Evolutionary conservation across 1,140 invertebrate genomes (phyloP).

Genomic region (Laupala kohalensis): DNA sequence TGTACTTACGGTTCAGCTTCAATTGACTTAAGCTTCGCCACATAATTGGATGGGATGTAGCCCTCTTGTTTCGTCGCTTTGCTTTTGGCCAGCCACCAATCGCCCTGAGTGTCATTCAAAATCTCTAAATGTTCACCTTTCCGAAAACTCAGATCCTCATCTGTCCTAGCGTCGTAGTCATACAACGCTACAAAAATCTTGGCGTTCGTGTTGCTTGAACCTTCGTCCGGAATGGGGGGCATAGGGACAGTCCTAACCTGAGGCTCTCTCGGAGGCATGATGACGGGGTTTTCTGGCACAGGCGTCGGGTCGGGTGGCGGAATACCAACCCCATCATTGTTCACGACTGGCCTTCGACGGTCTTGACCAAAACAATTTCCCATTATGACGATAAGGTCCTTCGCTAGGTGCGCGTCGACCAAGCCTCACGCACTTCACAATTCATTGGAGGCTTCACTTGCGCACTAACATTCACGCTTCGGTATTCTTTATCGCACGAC

Average conservation of each 20-base stretch:
- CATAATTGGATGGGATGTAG: constrained; percentile 99
- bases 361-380: constrained; percentile 16
- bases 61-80: constrained; percentile 90
- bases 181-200: constrained; percentile 95
- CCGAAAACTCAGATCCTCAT: constrained; percentile 95
- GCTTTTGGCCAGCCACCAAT: constrained; percentile 97
- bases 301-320: not conserved
- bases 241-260: constrained; percentile 30
- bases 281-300: constrained; percentile 6
- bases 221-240: constrained; percentile 45
- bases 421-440: not conserved
- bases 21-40: constrained; percentile 96
- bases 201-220: constrained; percentile 39
- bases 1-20: constrained; percentile 95
- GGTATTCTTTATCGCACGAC: not conserved
- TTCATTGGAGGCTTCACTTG: not conserved
- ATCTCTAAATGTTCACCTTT: constrained; percentile 98
- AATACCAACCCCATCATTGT: constrained; percentile 9
- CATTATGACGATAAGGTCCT: constrained; percentile 10
- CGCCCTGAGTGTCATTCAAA: constrained; percentile 93
- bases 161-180: constrained; percentile 97
- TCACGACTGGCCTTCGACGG: constrained; percentile 7
- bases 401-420: not conserved
- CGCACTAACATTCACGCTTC: not conserved
- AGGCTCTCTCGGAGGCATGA: not conserved